Base-by-base conservation (phyloP, 2,113 vertebrate species). In the Cinclus cinclus region DNA sequence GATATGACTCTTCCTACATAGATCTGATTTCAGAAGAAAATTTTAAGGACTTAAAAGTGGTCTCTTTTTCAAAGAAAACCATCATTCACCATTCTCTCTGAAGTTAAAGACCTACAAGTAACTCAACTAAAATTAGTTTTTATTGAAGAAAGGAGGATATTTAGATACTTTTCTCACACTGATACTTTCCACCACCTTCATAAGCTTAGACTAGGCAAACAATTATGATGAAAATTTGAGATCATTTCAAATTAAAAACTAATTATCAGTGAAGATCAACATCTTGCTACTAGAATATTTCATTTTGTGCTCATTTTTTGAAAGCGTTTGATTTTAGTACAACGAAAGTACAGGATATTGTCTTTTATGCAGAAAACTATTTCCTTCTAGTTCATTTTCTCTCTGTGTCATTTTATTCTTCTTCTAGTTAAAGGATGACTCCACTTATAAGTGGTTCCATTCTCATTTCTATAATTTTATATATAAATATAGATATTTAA, bases 181-280 rank as follows among this genome's bases (percentile, higher is more conserved):
- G 71, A 78, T 75, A 55, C 25, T 78, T 92, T 21, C 55, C 15
- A 63, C 15, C 44, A 63, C 30, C 77, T 84, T 78, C 76, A 78
- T 25, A 83, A 74, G 24, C 19, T 70, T 75, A 17, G 55, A 83
- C 39, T n/a, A 50, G 44, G 71, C 69, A 92, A 92, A 94, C 55
- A 25, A 80, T 52, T 80, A 65, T 25, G 76, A 96, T 89, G 33
- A 71, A 90, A 71, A 78, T 56, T 24, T 39, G 73, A 95, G 80
- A 94, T 13, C 12, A 44, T 84, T 87, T 82, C 69, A 92, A 92
- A 91, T 91, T 94, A 79, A 94, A 97, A 91, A 35, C 35, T 75
- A 91, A 84, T 93, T 92, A 90, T 84, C 76, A 71, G 39, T 24
- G 65, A 84, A 84, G 80, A 94, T 81, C 77, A 91, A 75, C 69